Conservation (phyloP, 1,140 invertebrate species). For the Centruroides sculpturatus region DNA sequence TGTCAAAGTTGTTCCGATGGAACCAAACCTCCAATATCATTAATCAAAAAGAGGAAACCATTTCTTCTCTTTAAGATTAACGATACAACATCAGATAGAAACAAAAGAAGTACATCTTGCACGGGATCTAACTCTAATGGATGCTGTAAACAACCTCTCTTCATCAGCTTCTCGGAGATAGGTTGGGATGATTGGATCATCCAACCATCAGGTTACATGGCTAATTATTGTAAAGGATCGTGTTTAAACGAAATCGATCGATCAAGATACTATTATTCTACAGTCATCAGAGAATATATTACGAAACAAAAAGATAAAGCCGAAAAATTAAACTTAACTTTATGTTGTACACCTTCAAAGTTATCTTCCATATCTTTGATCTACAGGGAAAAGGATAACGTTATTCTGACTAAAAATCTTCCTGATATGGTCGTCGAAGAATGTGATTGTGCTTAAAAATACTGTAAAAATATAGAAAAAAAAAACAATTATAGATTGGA, state of each 20-base stretch:
- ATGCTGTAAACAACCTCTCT: conserved; percentile 80
- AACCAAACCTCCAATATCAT: neutral
- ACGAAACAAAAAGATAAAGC: neutral
- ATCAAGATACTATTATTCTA: neutral
- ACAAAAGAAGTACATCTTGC: no score
- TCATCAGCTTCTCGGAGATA: conserved; percentile 74
- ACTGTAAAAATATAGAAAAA: no score
- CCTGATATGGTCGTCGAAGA: neutral
- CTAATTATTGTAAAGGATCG: conserved; percentile 80
- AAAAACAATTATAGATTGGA: no score
- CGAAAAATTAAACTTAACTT: neutral
- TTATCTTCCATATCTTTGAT: neutral
- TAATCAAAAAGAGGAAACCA: no score
- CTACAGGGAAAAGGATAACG: neutral
- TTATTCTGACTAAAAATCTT: neutral
- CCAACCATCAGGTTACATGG: conserved; percentile 64
- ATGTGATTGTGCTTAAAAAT: neutral
- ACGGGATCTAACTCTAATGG: neutral
- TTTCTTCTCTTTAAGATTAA: no score
- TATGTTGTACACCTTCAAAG: neutral
- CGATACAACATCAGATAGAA: no score
- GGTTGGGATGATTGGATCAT: conserved; percentile 93
- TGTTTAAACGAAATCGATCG: conserved; percentile 34
- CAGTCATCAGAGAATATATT: neutral
- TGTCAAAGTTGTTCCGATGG: neutral